These are phyloP conservation scores for Taphrorychus bicolor DNA, from an alignment of 2,888 invertebrate species.

Conservation along the genomic window DNA sequence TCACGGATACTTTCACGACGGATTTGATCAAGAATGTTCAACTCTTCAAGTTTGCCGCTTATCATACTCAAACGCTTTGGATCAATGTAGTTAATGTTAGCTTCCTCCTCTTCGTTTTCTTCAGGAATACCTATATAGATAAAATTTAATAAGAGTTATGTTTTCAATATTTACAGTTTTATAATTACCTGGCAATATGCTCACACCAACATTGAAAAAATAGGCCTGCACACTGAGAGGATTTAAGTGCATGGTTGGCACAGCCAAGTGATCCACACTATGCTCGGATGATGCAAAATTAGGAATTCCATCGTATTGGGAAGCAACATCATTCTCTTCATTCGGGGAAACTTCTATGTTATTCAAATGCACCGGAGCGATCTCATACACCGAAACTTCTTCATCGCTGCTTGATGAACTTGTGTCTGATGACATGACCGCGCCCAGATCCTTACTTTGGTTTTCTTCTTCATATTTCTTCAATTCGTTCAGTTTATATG, in stretches of 20 bases:
- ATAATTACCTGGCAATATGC: constrained; percentile 48
- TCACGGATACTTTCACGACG: constrained; percentile 34
- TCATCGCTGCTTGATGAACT: constrained; percentile 19
- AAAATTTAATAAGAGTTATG: not conserved
- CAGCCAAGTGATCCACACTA: constrained; percentile 5
- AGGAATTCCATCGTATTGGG: not conserved
- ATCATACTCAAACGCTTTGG: constrained; percentile 46
- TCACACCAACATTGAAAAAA: constrained; percentile 46
- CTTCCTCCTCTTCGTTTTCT: constrained; percentile 43
- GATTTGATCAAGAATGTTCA: constrained; percentile 34
- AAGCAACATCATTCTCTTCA: not conserved
- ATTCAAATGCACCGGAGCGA: not conserved
- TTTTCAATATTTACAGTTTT: too few species aligned
- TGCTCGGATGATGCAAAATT: constrained; percentile 10
- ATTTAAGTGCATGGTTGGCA: constrained; percentile 29
- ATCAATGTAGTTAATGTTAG: constrained; percentile 44
- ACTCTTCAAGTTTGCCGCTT: constrained; percentile 44
- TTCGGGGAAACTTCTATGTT: not conserved
- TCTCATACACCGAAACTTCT: constrained; percentile 15
- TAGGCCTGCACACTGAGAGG: constrained; percentile 42
- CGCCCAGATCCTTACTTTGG: too few species aligned
- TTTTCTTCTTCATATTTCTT: too few species aligned
- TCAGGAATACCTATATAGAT: too few species aligned
- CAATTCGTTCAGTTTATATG: constrained; percentile 33
- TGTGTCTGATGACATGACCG: too few species aligned